Evolutionary conservation across 2,888 invertebrate species (phyloP), one percentile per base, ranked within the genome.

Genomic region (Gisinianus flammeolus): DNA sequence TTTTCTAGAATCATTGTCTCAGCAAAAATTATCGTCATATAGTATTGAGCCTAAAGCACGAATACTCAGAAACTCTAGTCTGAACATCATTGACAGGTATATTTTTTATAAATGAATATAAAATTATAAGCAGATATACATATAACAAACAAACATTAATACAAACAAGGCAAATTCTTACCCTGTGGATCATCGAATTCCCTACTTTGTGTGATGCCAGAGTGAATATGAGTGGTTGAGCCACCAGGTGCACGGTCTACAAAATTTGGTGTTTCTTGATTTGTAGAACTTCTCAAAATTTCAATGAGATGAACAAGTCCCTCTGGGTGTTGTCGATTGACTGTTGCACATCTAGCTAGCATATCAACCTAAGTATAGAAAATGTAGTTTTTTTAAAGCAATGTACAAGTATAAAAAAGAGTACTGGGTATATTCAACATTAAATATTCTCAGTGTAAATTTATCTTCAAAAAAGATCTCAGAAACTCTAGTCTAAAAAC

Each of bases 141-240:
- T 26, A n/a, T n/a, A n/a, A n/a, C n/a, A n/a, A n/a, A n/a, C n/a
- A n/a, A n/a, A n/a, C n/a, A n/a, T n/a, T n/a, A n/a, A n/a, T n/a
- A n/a, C n/a, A n/a, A n/a, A n/a, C n/a, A n/a, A n/a, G n/a, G n/a
- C n/a, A n/a, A n/a, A n/a, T n/a, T 10, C n/a, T 54, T 79, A 82
- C 83, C 84, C 81, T 83, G 83, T 35, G 83, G 83, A 79, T 84
- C 84, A 77, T 83, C 84, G 68, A 79, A 83, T 31, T 83, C 83
- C 87, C 92, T 89, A 71, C 92, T 93, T 90, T 94, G 94, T 83
- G 93, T 90, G 86, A 97, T 94, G 79, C 97, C 97, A 5, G 69
- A 44, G 22, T 97, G 96, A 86, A 97, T 96, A 86, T 96, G 96
- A 30, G 94, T 92, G 3, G 93, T 93, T 0, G 95, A 93, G 26